Evolutionary conservation across 2,888 invertebrate genomes (phyloP), one percentile per base, ranked within the genome.

Genomic region (Luffia ferchaultella): DNA sequence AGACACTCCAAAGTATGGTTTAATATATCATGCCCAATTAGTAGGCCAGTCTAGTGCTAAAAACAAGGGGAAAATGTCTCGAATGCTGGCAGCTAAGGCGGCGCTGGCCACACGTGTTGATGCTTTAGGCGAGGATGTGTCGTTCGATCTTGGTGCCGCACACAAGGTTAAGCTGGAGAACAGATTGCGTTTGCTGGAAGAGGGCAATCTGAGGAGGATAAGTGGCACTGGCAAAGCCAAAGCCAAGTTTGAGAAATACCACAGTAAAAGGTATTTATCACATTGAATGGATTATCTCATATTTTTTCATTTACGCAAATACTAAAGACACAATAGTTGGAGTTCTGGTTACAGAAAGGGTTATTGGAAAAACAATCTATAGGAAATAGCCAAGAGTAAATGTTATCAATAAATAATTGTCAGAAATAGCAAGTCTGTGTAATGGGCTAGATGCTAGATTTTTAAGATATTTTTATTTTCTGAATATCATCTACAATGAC

Each of bases 1-100:
- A 66, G 97, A 98, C 67, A 99, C 99, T 0, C 99, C 99, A 0
- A 99, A 99, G 67, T 99, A 99, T 71, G 99, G 99, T 83, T 84
- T 99, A 43, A 96, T 99, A 56, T 99, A 98, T 70, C 98, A 99
- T 70, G 93, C 98, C 0, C 93, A 94, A 63, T 75, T 99, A 16
- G 92, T 99, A 5, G 96, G 97, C 0, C 95, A 96, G 68, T 88
- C 93, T 1, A 93, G 92, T 65, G 88, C 91, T 0, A 95, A 93
- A 71, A 91, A 96, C 60, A 99, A 99, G 73, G 98, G 98, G 53
- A 93, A 92, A 76, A 92, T 93, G 88, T 95, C 98, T 0, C 87
- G 99, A 61, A 98, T 98, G 90, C 80, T 99, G 60, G 98, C 99
- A 1, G 97, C 98, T 0, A 99, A 99, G 73, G 93, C 97, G 0